Evolutionary conservation across 2,797 vertebrate species (phyloP).

Genomic region (Tapirus indicus): DNA sequence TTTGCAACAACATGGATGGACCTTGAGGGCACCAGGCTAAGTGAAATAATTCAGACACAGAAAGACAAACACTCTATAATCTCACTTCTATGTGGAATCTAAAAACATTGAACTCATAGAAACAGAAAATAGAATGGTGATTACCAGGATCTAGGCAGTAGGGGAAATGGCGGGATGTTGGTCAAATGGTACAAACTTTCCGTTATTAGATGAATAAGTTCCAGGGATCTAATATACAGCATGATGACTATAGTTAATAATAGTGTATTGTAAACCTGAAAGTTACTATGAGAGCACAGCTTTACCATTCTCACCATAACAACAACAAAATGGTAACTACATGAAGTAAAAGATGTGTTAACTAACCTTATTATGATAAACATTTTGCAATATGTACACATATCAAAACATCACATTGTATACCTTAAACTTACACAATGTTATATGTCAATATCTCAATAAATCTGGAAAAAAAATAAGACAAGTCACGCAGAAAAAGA

Average conservation of each 20-base stretch:
- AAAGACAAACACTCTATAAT: constrained; percentile 4
- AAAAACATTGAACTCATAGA: not conserved
- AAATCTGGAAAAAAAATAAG: not conserved
- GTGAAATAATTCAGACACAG: not conserved
- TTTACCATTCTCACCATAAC: not conserved
- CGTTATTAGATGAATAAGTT: not conserved
- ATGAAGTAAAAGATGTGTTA: not conserved
- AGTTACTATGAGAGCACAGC: not conserved
- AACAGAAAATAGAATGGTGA: not conserved
- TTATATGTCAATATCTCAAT: not conserved
- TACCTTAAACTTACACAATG: not conserved
- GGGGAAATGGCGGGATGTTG: not conserved
- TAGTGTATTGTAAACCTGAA: not conserved
- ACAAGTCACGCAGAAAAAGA: not conserved
- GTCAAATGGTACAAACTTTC: not conserved
- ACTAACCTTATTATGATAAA: not conserved
- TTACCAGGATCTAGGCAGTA: not conserved
- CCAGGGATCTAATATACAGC: not conserved
- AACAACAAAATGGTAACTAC: not conserved
- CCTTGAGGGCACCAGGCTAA: not conserved
- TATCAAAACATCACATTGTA: not conserved
- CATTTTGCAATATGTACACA: not conserved
- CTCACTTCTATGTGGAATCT: not conserved
- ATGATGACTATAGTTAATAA: not conserved
- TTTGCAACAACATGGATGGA: not conserved